Conservation (phyloP, 2,113 vertebrate species). For the Tragelaphus buxtoni region DNA sequence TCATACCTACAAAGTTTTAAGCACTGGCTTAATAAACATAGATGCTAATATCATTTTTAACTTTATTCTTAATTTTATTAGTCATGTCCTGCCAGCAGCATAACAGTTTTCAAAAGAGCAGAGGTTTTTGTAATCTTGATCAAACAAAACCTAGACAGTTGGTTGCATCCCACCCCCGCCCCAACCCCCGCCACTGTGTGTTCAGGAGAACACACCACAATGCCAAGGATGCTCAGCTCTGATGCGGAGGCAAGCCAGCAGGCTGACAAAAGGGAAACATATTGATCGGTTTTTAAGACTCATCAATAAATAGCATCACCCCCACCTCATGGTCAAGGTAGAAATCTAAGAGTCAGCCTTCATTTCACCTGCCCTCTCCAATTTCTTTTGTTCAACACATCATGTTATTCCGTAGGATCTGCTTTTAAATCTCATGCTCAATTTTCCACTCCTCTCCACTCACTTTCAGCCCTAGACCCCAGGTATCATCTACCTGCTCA, state of each 20-base stretch:
- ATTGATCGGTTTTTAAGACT: not conserved
- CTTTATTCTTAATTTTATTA: not conserved
- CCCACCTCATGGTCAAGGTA: not conserved
- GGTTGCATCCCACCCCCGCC: not conserved
- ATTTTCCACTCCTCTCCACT: too few relatives aligned
- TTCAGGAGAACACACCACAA: not conserved
- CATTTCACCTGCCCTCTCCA: not conserved
- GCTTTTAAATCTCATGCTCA: not conserved
- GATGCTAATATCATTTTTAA: not conserved
- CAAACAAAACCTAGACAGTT: not conserved
- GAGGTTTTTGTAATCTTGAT: not conserved
- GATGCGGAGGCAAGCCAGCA: not conserved
- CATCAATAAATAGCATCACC: not conserved
- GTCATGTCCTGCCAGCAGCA: not conserved
- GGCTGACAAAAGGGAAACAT: not conserved
- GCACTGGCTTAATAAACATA: not conserved
- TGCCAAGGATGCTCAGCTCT: not conserved
- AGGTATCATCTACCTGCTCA: too few relatives aligned
- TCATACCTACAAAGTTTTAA: not conserved
- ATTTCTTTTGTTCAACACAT: not conserved
- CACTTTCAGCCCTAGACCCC: not conserved
- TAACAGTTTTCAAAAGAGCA: not conserved
- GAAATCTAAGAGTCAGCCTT: not conserved
- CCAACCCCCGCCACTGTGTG: fast-evolving
- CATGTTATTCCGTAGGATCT: fast-evolving